Percentiles rank a stretch among this genome's conserved stretches.
Evolutionary conservation across 2,797 vertebrate genomes (phyloP).

Genomic region (Gallinago nigripennis): DNA sequence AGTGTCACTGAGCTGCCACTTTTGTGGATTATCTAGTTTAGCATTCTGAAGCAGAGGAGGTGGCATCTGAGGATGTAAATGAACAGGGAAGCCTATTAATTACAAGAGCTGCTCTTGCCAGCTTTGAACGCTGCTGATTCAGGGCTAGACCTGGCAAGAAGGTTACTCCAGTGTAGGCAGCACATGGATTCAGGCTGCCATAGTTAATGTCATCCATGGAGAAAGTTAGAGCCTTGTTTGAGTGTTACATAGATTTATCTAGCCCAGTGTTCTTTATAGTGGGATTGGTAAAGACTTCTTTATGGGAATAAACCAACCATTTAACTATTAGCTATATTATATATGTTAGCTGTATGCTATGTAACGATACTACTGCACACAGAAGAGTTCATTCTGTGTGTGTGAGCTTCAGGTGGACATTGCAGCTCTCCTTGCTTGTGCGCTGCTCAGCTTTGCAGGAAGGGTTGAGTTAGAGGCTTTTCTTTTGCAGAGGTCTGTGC

Average conservation of each 20-base stretch:
- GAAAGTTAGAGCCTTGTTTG: background rate
- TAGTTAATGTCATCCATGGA: background rate
- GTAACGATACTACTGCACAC: background rate
- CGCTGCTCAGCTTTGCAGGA: background rate
- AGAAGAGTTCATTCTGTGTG: background rate
- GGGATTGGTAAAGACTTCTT: background rate
- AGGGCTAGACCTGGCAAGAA: background rate
- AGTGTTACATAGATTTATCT: background rate
- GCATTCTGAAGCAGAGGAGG: background rate
- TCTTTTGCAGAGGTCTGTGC: background rate
- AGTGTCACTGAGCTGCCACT: background rate
- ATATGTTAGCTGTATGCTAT: too few relatives aligned
- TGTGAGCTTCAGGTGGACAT: background rate
- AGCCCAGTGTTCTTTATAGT: background rate
- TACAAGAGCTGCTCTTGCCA: background rate
- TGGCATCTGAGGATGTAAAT: background rate
- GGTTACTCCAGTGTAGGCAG: background rate
- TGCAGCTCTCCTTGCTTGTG: background rate
- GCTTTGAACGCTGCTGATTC: background rate
- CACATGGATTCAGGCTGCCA: background rate
- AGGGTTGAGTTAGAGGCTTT: background rate
- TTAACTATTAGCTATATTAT: background rate
- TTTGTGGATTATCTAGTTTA: background rate
- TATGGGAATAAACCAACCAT: background rate
- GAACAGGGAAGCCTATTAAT: background rate